Percentiles rank a stretch among this genome's conserved stretches.
Conservation (phyloP, 2,113 vertebrate species). For the Podocnemis expansa region DNA sequence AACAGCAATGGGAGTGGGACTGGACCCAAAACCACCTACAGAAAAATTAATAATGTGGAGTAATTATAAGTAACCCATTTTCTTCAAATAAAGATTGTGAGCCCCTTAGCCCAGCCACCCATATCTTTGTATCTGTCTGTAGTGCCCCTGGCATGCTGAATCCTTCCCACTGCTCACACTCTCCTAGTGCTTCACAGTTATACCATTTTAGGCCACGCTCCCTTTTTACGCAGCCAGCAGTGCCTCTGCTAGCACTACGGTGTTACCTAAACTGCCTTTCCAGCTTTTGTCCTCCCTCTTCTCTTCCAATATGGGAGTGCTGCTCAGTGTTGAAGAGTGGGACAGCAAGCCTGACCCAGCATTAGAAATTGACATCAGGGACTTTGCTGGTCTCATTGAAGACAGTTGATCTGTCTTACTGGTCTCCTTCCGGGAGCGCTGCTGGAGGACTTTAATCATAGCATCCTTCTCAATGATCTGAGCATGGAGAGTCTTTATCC, state of each 20-base stretch:
- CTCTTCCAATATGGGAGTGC: constrained; percentile 93
- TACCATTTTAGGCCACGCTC: neutral
- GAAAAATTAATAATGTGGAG: neutral
- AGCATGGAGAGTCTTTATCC: constrained; percentile 97
- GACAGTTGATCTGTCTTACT: constrained; percentile 89
- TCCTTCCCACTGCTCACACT: neutral
- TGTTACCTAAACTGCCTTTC: constrained; percentile 96
- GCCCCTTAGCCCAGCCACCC: neutral
- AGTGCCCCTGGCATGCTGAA: neutral
- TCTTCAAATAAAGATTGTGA: neutral
- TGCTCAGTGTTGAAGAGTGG: constrained; percentile 89
- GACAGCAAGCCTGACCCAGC: constrained; percentile 88
- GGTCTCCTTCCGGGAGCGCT: constrained; percentile 94
- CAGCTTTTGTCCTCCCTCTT: constrained; percentile 93
- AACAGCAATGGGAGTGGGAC: neutral
- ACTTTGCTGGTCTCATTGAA: constrained; percentile 95
- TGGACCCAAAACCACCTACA: neutral
- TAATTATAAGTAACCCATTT: neutral
- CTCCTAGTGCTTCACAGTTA: neutral
- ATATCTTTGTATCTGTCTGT: neutral
- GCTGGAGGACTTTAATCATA: constrained; percentile 99
- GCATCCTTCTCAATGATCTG: constrained; percentile 99
- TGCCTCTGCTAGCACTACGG: neutral
- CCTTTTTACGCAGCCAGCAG: neutral
- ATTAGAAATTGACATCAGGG: constrained; percentile 97